Conservation (phyloP, 2,113 vertebrate species). For the Odocoileus virginianus region DNA sequence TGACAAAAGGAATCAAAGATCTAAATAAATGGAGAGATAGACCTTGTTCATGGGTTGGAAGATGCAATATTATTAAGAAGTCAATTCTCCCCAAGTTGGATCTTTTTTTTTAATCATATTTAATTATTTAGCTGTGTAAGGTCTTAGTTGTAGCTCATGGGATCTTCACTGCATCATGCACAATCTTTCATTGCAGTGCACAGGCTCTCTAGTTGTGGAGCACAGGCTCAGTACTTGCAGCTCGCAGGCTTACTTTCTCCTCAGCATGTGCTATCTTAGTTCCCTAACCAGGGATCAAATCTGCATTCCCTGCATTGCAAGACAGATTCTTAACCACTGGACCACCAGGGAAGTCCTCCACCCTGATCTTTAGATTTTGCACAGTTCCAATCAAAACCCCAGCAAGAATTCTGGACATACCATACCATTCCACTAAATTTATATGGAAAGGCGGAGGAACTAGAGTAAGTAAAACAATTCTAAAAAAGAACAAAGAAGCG, state of each 20-base stretch:
- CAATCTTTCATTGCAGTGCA: not conserved
- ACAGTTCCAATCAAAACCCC: slow-evolving; percentile 1
- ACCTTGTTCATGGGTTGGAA: not conserved
- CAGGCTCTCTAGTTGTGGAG: not conserved
- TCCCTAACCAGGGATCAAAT: not conserved
- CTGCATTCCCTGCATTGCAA: not conserved
- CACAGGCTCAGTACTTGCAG: not conserved
- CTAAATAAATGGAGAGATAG: not conserved
- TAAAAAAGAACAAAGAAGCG: not conserved
- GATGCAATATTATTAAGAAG: not conserved
- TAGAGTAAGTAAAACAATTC: not conserved
- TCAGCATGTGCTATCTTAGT: not conserved
- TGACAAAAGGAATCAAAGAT: slow-evolving; percentile 12
- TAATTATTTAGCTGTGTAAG: not conserved
- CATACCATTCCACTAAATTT: not conserved
- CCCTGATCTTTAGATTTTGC: not conserved
- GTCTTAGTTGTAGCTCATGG: not conserved
- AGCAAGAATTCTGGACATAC: slow-evolving; percentile 16
- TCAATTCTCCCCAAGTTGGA: not conserved
- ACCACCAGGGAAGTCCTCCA: not conserved
- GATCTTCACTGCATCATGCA: not conserved
- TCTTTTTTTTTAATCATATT: not conserved
- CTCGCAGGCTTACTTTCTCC: not conserved
- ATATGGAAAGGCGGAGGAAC: not conserved
- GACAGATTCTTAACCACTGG: not conserved